A percentile compares a stretch with the other conserved stretches of the same genome.
These are phyloP conservation scores for Parochlus steinenii DNA, from an alignment of 2,888 invertebrate species.

Conservation along the genomic window DNA sequence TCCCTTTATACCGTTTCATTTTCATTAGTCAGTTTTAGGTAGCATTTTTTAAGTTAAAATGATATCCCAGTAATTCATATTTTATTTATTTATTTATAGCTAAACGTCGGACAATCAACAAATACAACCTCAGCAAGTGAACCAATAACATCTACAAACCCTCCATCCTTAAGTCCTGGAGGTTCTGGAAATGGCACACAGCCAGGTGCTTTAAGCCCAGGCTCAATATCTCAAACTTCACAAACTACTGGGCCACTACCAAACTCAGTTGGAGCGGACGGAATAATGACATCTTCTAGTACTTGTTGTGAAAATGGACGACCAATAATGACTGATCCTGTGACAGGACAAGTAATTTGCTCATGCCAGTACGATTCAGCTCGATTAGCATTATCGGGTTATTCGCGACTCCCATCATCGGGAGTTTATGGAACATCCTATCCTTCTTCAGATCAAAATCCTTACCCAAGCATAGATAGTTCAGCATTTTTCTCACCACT, in stretches of 20 bases:
- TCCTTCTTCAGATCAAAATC: conserved; percentile 80
- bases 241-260: conserved; percentile 20
- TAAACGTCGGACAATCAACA: conserved; percentile 57
- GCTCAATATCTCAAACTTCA: conserved; percentile 29
- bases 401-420: conserved; percentile 61
- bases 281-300: conserved; percentile 29
- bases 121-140: conserved; percentile 55
- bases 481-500: conserved; percentile 89
- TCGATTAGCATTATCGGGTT: conserved; percentile 63
- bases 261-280: conserved; percentile 15
- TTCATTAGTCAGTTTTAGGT: too few relatives aligned
- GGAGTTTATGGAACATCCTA: conserved; percentile 77
- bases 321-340: conserved; percentile 82
- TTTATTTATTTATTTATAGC: conserved; percentile 42
- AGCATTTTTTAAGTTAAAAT: too few relatives aligned
- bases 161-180: conserved; percentile 52
- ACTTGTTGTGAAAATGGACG: conserved; percentile 83
- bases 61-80: too few relatives aligned
- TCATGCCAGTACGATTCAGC: conserved; percentile 89
- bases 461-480: conserved; percentile 85
- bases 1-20: too few relatives aligned
- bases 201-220: conserved; percentile 25
- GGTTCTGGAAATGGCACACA: conserved; percentile 24
- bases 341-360: conserved; percentile 84
- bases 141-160: conserved; percentile 59